Conservation (phyloP, 2,113 vertebrate species). For the Odocoileus hemionus region DNA sequence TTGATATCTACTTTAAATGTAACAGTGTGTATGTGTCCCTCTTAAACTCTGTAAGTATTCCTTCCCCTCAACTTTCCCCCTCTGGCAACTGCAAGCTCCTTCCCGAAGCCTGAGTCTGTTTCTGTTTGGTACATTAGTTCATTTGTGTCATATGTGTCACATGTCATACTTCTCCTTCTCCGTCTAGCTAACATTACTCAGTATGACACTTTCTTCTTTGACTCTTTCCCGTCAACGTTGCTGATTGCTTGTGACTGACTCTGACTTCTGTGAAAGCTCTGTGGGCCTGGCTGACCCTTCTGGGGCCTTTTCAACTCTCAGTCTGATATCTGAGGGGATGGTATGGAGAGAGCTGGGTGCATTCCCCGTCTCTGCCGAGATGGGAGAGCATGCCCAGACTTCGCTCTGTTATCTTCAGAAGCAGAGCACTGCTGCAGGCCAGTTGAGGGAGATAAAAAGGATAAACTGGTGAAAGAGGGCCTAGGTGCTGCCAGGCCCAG, state of each 20-base stretch:
- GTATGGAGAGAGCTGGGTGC: background rate
- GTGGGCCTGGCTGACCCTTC: background rate
- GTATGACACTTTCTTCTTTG: background rate
- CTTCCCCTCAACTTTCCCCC: background rate
- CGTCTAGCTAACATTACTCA: background rate
- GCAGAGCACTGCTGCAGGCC: background rate
- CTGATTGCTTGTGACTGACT: background rate
- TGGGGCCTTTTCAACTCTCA: background rate
- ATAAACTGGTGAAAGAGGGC: background rate
- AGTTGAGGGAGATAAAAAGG: background rate
- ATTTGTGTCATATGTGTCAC: background rate
- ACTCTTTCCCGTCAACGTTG: background rate
- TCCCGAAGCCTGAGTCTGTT: background rate
- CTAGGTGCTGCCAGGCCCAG: background rate
- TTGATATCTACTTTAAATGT: background rate
- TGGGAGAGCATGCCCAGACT: background rate
- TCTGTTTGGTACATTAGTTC: background rate
- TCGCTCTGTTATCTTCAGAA: background rate
- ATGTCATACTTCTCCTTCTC: background rate
- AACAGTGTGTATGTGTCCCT: background rate
- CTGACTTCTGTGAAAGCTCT: background rate
- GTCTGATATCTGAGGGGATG: background rate
- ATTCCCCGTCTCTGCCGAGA: background rate
- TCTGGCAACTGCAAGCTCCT: background rate
- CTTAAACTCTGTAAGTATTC: background rate